Base-by-base conservation (phyloP, 2,113 vertebrate species). In the Lutjanus erythropterus region DNA sequence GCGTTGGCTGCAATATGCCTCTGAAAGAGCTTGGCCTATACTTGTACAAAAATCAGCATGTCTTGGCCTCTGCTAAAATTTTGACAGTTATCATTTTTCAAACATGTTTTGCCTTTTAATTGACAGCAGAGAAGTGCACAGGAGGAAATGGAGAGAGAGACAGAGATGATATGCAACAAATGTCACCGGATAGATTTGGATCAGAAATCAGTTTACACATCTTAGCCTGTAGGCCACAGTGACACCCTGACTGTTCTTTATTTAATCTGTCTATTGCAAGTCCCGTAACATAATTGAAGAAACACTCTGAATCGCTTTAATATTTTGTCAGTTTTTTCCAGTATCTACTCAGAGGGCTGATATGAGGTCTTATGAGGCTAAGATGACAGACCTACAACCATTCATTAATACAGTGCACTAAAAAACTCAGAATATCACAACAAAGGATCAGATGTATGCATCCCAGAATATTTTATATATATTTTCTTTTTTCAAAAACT, bases 371-470 rank as follows among this genome's bases (percentile, higher is more conserved):
- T n/a, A n/a, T n/a, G n/a, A n/a, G 14, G 8, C 62, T 15, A 4
- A 47, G 4, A 61, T 15, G 15, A 44, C 27, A 60, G 44, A 25
- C 12, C 37, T 49, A 39, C 18, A 42, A 53, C 12, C 11, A 29
- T 15, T 16, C 14, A 27, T 12, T 5, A 41, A 14, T 12, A 41
- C 33, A 15, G 4, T 7, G 18, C 39, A 49, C 9, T 18, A 50
- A 71, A 25, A 37, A 12, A 16, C 33, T 21, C 11, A 55, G 25
- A 55, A 44, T 64, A 68, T 47, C 42, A 61, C 41, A 75, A 81
- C n/a, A 71, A 65, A 81, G 33, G 5, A 60, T 47, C 59, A 41
- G 21, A 71, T 39, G 1, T 53, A 37, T 25, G 15, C 73, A 64
- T 50, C 10, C 66, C 16, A 27, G 76, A 3, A 33, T 61, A 2